These are phyloP conservation scores for Triplophysa tibetana DNA, from an alignment of 2,113 vertebrate species.

Conservation along the genomic window DNA sequence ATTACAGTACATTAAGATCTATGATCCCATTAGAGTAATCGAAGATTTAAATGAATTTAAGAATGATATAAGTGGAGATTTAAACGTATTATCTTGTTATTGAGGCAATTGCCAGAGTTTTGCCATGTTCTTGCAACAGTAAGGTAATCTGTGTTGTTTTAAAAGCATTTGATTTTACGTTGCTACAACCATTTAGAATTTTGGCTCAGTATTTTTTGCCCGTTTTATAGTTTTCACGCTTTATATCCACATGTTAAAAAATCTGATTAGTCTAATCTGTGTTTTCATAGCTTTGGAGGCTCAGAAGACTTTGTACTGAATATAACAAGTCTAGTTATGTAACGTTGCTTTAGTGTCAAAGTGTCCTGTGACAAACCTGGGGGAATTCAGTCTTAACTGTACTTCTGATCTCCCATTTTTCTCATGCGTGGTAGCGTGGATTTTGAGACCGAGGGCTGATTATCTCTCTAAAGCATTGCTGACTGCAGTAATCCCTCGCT, in stretches of 20 bases:
- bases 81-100: too few relatives aligned
- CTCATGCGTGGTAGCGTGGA: not conserved
- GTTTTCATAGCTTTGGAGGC: not conserved
- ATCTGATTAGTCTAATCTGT: too few relatives aligned
- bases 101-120: too few relatives aligned
- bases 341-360: not conserved
- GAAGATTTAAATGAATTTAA: not conserved
- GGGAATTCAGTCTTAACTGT: slow-evolving; percentile 12
- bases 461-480: not conserved
- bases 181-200: too few relatives aligned
- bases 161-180: too few relatives aligned
- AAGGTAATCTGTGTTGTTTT: too few relatives aligned
- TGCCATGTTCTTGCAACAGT: too few relatives aligned
- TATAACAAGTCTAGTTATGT: slow-evolving; percentile 6
- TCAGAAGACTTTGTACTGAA: not conserved
- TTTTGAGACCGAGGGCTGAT: not conserved
- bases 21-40: not conserved
- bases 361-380: not conserved
- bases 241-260: too few relatives aligned
- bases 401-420: slow-evolving; percentile 22
- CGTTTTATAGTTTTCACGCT: too few relatives aligned
- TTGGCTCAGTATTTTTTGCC: too few relatives aligned
- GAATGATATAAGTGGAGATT: too few relatives aligned
- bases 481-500: not conserved
- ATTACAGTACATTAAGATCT: not conserved